A percentile compares a stretch with the other conserved stretches of the same genome.
Evolutionary conservation across 2,797 vertebrate species (phyloP).

Genomic region (Helicolenus hilgendorfi): DNA sequence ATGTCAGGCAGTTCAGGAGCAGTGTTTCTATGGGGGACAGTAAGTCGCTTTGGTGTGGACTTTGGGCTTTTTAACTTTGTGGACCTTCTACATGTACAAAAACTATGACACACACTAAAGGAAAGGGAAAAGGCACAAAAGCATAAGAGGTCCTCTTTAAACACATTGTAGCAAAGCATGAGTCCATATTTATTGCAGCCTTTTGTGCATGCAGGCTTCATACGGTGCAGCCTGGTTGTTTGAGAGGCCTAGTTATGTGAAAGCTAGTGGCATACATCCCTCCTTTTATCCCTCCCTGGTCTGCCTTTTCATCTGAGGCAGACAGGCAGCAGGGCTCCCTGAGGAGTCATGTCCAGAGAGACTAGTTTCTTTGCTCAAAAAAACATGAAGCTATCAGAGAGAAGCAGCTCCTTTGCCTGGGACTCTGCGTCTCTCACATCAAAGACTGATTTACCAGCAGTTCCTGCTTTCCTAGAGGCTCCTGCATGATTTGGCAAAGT

Average conservation of each 20-base stretch:
- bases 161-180: not conserved
- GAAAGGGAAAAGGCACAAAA: too few relatives aligned
- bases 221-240: conserved; percentile 2
- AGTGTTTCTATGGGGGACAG: too few relatives aligned
- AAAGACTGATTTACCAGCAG: conserved; percentile 72
- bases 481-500: conserved; percentile 61
- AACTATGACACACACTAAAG: too few relatives aligned
- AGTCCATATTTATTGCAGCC: not conserved
- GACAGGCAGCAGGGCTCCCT: conserved; percentile 44
- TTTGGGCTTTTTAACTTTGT: too few relatives aligned
- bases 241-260: conserved; percentile 26
- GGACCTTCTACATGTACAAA: too few relatives aligned
- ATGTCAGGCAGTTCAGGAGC: too few relatives aligned
- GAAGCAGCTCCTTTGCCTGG: conserved; percentile 59
- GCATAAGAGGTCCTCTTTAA: too few relatives aligned
- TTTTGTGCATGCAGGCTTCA: not conserved
- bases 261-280: conserved; percentile 34
- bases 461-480: conserved; percentile 59
- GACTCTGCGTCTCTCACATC: conserved; percentile 65
- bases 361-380: conserved; percentile 60
- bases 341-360: conserved; percentile 66
- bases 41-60: too few relatives aligned
- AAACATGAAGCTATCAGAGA: conserved; percentile 67
- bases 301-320: conserved; percentile 43
- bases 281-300: conserved; percentile 20